These are phyloP conservation scores for Ochropleura plecta DNA, from an alignment of 2,888 invertebrate genomes.

Conservation along the genomic window DNA sequence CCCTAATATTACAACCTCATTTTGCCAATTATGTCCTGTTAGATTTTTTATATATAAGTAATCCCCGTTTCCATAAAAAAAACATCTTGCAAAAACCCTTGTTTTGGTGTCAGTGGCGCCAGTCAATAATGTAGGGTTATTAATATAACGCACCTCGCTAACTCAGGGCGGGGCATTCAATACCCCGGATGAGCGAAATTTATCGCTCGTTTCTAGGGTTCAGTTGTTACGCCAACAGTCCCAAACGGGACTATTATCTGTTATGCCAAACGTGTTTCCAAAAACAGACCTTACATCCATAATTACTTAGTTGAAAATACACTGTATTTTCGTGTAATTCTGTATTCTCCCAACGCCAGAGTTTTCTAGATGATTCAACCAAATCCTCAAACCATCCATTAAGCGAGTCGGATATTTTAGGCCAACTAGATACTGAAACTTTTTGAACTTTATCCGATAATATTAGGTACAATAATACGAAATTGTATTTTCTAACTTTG, in stretches of 20 bases:
- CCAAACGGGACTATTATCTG: conserved; percentile 4
- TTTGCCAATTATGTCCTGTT: background rate
- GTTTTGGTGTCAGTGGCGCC: conserved; percentile 59
- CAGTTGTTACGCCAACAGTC: conserved; percentile 9
- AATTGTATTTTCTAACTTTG: conserved; percentile 36
- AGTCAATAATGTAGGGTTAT: conserved; percentile 37
- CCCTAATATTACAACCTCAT: too few relatives aligned
- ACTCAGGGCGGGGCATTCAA: conserved; percentile 49
- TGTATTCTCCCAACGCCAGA: background rate
- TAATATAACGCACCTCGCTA: conserved; percentile 42
- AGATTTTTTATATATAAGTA: background rate
- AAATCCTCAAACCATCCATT: background rate
- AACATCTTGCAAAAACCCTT: conserved; percentile 36
- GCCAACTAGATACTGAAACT: background rate
- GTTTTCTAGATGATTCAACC: background rate
- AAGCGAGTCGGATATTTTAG: conserved; percentile 14
- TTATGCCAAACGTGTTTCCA: conserved; percentile 5
- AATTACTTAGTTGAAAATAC: conserved; percentile 20
- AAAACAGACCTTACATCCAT: conserved; percentile 19
- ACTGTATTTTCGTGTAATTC: background rate
- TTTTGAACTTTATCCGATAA: conserved; percentile 8
- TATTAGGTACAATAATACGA: conserved; percentile 8
- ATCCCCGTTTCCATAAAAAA: background rate
- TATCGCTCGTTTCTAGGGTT: conserved; percentile 52
- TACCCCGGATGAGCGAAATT: conserved; percentile 56